Base-by-base conservation (phyloP, 2,888 invertebrate genomes). In the Reticulitermes lucifugus region DNA sequence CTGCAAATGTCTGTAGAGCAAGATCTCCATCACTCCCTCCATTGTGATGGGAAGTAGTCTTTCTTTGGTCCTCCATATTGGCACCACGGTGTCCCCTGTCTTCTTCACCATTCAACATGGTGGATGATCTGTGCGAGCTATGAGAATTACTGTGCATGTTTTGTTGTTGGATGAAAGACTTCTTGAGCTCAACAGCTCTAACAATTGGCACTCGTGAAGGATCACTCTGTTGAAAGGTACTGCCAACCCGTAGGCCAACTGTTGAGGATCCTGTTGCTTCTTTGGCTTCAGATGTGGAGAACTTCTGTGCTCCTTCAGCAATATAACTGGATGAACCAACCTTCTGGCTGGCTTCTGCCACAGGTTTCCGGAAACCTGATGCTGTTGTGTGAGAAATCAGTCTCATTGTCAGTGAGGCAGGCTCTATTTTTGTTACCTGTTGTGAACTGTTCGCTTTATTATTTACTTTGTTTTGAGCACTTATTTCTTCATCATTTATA, bases 101-200 rank as follows among this genome's bases (percentile, higher is more conserved):
- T 14, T 70, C 41, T 10, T 70, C 70, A n/a, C 70, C 65, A 18
- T 77, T 77, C 41, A 35, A 12, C 41, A 22, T 41, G 3, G 77
- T 46, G n/a, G 46, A 0, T 29, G 77, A 46, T 7, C 77, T 41
- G 29, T 14, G 46, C 25, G 25, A 22, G 73, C 12, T 25, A 9
- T 29, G 51, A 43, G 41, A 10, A 29, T 77, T 75, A 77, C 51
- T 83, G 41, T 83, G 25, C 22, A 82, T 51, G n/a, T 73, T 81
- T 22, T 60, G 85, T 29, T 71, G 73, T 43, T 85, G 83, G 14
- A 80, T 89, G 87, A 89, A 91, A 0, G 91, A 90, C 88, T 92
- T 92, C 87, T 92, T 92, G 35, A 92, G 89, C 88, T 92, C 92
- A 0, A 92, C 92, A 6, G 92, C 90, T 87, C 91, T 88, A 12